Conservation (phyloP, 2,113 vertebrate genomes). For the Notarius lentiginosus region DNA sequence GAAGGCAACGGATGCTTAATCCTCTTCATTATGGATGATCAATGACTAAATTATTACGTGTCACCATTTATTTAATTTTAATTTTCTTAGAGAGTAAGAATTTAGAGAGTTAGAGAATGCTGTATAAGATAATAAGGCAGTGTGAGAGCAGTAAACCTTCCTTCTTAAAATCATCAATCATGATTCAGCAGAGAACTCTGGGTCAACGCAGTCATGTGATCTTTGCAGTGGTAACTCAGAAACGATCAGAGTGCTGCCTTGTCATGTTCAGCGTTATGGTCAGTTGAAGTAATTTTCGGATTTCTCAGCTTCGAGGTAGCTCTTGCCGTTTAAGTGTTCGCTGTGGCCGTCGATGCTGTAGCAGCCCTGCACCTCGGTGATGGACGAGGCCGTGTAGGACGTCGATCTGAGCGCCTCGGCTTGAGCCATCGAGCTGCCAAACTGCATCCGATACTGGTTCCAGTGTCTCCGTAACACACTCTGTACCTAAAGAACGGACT, state of each 20-base stretch:
- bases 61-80: constrained; percentile 12
- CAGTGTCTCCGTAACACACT: constrained; percentile 88
- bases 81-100: too few relatives aligned
- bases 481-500: constrained; percentile 79
- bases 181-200: constrained; percentile 17
- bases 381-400: constrained; percentile 91
- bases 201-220: constrained; percentile 25
- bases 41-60: not conserved
- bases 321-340: constrained; percentile 92
- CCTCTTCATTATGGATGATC: not conserved
- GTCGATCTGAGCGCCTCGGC: constrained; percentile 86
- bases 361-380: constrained; percentile 86
- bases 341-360: constrained; percentile 83
- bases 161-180: constrained; percentile 15
- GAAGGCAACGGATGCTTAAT: not conserved
- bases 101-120: not conserved
- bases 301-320: constrained; percentile 81
- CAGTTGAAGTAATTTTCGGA: constrained; percentile 81
- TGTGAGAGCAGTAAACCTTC: constrained; percentile 41
- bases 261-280: constrained; percentile 42
- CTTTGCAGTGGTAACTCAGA: not conserved
- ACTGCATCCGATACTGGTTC: constrained; percentile 93
- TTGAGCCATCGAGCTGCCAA: constrained; percentile 85
- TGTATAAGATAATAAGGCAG: constrained; percentile 40
- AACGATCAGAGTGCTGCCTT: not conserved